These are phyloP conservation scores for Salvator merianae DNA, from an alignment of 2,113 vertebrate species.

Conservation along the genomic window DNA sequence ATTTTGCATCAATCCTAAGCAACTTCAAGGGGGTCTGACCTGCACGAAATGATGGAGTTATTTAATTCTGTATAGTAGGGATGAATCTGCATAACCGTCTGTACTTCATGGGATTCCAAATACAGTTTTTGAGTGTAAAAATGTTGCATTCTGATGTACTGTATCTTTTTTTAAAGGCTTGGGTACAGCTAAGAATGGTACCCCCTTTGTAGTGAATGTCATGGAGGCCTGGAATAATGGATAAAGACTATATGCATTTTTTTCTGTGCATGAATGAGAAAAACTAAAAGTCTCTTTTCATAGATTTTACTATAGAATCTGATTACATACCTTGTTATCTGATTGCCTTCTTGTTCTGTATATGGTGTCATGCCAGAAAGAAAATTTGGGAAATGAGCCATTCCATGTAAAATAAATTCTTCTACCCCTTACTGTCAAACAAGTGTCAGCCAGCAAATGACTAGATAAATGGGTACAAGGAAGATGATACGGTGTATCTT, in stretches of 20 bases:
- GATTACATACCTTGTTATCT: neutral
- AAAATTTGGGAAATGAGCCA: neutral
- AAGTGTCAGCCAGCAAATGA: neutral
- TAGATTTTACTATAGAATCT: neutral
- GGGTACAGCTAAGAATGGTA: neutral
- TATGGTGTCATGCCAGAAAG: neutral
- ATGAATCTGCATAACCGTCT: too few relatives aligned
- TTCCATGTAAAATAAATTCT: neutral
- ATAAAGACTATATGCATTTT: too few relatives aligned
- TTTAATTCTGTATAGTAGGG: neutral
- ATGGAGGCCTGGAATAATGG: too few relatives aligned
- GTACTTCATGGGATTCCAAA: neutral
- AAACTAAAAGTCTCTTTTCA: neutral
- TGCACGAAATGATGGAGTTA: neutral
- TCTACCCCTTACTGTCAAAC: slow-evolving; percentile 2
- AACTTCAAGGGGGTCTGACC: neutral
- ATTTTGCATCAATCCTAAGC: neutral
- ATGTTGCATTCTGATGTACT: too few relatives aligned
- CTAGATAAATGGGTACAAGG: neutral
- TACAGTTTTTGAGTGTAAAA: neutral
- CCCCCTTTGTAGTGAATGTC: too few relatives aligned
- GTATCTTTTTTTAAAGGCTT: neutral
- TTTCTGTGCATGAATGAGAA: too few relatives aligned
- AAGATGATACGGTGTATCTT: neutral
- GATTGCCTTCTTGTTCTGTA: neutral